These are phyloP conservation scores for Mythimna vitellina DNA, from an alignment of 2,888 invertebrate species.

Conservation along the genomic window DNA sequence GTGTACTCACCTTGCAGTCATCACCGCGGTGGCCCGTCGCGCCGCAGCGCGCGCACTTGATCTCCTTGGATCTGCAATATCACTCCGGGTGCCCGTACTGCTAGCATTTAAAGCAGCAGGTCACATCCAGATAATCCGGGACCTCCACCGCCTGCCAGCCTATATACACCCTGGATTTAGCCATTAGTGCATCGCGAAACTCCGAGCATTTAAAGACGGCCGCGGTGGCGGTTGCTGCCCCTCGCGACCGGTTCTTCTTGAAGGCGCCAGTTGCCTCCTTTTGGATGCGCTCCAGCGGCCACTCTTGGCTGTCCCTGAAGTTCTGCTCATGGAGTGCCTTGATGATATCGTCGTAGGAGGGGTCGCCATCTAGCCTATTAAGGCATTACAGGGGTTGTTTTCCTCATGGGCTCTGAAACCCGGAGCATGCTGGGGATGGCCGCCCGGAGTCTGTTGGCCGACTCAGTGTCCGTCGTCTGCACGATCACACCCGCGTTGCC, in stretches of 20 bases:
- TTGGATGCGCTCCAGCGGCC: rapidly evolving
- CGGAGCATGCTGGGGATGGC: neutral
- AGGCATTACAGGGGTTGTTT: neutral
- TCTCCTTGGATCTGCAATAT: slow-evolving; percentile 44
- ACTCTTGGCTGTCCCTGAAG: neutral
- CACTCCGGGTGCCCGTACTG: slow-evolving; percentile 69
- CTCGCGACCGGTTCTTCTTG: slow-evolving; percentile 9
- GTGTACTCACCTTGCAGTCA: neutral
- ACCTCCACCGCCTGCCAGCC: slow-evolving; percentile 51
- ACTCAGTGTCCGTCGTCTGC: neutral
- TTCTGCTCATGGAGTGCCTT: neutral
- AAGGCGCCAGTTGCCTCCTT: slow-evolving; percentile 27
- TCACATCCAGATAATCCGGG: slow-evolving; percentile 29
- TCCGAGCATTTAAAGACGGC: neutral
- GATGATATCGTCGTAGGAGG: rapidly evolving
- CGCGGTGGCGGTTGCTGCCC: rapidly evolving
- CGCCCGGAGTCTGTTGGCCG: neutral
- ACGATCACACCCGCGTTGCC: neutral
- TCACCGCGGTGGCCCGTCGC: slow-evolving; percentile 26
- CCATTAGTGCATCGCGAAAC: neutral
- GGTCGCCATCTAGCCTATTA: neutral
- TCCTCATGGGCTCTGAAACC: rapidly evolving
- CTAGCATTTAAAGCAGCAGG: slow-evolving; percentile 68
- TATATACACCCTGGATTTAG: slow-evolving; percentile 5
- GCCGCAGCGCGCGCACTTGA: slow-evolving; percentile 56